phyloP scores from a whole-genome alignment of 2,888 invertebrate species.

The Bombylius major region DNA sequence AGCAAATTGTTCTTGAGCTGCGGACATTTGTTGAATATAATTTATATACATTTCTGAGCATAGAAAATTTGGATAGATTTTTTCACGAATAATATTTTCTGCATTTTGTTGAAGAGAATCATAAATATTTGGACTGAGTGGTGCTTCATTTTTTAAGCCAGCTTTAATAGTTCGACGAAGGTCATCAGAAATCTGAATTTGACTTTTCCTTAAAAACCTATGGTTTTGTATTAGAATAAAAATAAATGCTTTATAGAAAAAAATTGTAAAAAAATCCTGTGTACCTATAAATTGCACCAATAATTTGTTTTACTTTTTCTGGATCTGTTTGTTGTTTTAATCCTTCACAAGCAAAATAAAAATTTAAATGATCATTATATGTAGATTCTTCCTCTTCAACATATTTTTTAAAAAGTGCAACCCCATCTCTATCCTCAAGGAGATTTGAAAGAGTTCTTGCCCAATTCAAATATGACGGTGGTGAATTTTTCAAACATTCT shows the following conservation, averaged over 20 bases:
- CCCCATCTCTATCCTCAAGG: constrained; percentile 82
- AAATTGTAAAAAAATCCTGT: background rate
- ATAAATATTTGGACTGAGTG: constrained; percentile 66
- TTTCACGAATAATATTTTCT: constrained; percentile 70
- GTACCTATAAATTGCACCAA: constrained; percentile 72
- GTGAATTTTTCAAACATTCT: constrained; percentile 37
- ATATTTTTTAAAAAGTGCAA: constrained; percentile 72
- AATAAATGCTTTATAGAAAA: background rate
- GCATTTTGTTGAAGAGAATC: constrained; percentile 70
- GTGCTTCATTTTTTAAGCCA: constrained; percentile 55
- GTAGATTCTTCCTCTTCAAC: constrained; percentile 65
- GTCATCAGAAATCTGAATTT: constrained; percentile 71
- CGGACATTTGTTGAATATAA: constrained; percentile 57
- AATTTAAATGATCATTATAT: constrained; percentile 71
- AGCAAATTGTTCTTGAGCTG: constrained; percentile 35
- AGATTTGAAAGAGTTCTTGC: constrained; percentile 72
- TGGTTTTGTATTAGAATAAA: constrained; percentile 6
- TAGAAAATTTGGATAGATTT: constrained; percentile 85
- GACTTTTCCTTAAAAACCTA: constrained; percentile 67
- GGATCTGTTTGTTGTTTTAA: constrained; percentile 65
- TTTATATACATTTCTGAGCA: constrained; percentile 84
- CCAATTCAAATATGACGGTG: constrained; percentile 76
- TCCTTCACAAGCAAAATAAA: constrained; percentile 90
- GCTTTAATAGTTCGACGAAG: constrained; percentile 65
- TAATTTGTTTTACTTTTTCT: constrained; percentile 57